A percentile compares a stretch with the other conserved stretches of the same genome.
phyloP scores from a whole-genome alignment of 2,797 vertebrate species.

The Acipenser transmontanus region DNA sequence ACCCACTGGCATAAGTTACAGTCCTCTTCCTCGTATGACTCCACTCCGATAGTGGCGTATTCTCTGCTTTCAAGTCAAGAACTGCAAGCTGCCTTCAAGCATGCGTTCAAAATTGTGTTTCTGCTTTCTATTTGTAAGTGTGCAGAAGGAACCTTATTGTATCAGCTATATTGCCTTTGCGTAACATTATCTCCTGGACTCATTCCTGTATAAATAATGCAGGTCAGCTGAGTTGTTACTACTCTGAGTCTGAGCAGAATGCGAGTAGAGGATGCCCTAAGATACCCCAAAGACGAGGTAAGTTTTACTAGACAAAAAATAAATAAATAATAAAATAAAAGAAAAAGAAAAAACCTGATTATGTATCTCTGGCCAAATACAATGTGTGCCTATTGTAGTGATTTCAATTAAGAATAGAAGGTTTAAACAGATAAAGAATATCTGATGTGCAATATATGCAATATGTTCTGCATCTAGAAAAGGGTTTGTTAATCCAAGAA shows the following conservation, averaged over 20 bases:
- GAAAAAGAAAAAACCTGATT: background rate
- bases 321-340: too few species aligned
- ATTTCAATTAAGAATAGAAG: background rate
- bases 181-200: conserved; percentile 79
- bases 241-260: conserved; percentile 62
- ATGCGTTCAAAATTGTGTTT: conserved; percentile 34
- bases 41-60: conserved; percentile 16
- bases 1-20: conserved; percentile 13
- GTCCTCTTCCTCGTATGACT: conserved; percentile 15
- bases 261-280: conserved; percentile 7
- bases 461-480: too few species aligned
- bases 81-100: conserved; percentile 27
- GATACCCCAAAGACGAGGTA: conserved; percentile 17
- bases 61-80: conserved; percentile 21
- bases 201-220: conserved; percentile 76
- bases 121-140: conserved; percentile 45
- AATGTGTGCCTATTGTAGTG: too few species aligned
- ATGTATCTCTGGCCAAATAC: background rate
- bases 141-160: conserved; percentile 55
- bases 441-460: too few species aligned
- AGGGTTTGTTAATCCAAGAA: too few species aligned
- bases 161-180: conserved; percentile 52
- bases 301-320: conserved; percentile 17
- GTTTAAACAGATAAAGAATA: background rate
- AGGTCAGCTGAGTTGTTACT: conserved; percentile 62